Evolutionary conservation across 2,113 vertebrate species (phyloP).

Genomic region (Elachura formosa): DNA sequence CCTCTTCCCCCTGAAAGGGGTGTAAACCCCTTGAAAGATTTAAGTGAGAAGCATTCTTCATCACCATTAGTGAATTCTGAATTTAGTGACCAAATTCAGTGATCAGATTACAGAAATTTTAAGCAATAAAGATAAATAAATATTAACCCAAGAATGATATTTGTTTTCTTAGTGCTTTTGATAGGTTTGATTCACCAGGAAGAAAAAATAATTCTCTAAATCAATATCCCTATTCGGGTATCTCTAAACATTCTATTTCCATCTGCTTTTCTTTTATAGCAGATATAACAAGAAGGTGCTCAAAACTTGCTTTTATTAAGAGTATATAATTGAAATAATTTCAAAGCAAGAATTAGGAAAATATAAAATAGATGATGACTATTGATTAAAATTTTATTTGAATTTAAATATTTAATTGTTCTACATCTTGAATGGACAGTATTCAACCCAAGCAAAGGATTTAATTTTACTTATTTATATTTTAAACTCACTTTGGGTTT

Average conservation of each 20-base stretch:
- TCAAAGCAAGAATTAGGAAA: slow-evolving; percentile 14
- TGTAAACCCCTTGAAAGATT: not conserved
- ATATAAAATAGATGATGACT: not conserved
- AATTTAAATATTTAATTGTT: not conserved
- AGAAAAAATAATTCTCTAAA: not conserved
- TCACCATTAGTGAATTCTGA: not conserved
- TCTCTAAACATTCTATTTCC: not conserved
- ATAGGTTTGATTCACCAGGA: not conserved
- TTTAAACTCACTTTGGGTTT: not conserved
- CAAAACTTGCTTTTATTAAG: slow-evolving; percentile 4
- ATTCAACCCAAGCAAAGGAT: not conserved
- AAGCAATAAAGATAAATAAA: not conserved
- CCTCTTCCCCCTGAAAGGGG: not conserved
- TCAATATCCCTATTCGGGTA: not conserved
- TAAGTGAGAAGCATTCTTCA: not conserved
- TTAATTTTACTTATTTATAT: not conserved
- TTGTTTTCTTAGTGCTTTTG: not conserved
- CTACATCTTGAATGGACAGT: not conserved
- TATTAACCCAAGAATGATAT: not conserved
- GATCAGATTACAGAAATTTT: not conserved
- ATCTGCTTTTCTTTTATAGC: slow-evolving; percentile 25
- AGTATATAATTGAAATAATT: not conserved
- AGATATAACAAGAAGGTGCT: not conserved
- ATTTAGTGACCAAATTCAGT: not conserved
- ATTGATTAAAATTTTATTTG: not conserved